Percentiles rank a stretch among this genome's conserved stretches.
These are phyloP conservation scores for Torymus aiolomorphi DNA, from an alignment of 2,888 invertebrate species.

Conservation along the genomic window DNA sequence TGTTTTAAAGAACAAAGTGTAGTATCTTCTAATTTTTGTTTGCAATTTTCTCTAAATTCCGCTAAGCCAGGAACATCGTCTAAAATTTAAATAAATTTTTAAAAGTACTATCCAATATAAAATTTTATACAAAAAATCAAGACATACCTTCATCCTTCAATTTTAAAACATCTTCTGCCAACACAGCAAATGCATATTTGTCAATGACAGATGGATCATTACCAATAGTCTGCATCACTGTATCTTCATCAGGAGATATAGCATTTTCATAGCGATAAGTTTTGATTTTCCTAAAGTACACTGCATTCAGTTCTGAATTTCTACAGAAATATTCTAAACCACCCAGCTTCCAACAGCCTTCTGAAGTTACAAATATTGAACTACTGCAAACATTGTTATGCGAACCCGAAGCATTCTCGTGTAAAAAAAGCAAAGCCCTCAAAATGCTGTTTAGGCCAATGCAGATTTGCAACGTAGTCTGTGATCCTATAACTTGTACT, in stretches of 20 bases:
- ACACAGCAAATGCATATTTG: constrained; percentile 85
- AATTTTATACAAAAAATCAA: background rate
- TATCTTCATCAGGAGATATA: constrained; percentile 83
- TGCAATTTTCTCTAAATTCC: constrained; percentile 85
- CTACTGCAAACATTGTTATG: constrained; percentile 90
- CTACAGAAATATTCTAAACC: constrained; percentile 89
- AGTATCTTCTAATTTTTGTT: constrained; percentile 81
- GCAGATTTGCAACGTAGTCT: constrained; percentile 88
- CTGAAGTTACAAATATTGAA: constrained; percentile 88
- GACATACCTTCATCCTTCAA: constrained; percentile 75
- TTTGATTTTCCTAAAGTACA: constrained; percentile 83
- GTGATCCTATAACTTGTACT: constrained; percentile 80
- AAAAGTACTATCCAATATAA: constrained; percentile 50
- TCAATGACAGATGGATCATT: constrained; percentile 81
- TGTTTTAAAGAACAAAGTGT: constrained; percentile 82
- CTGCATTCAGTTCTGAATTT: constrained; percentile 81
- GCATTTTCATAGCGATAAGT: constrained; percentile 84
- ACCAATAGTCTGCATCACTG: constrained; percentile 74
- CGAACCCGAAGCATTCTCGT: constrained; percentile 86
- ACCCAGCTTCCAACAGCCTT: constrained; percentile 92
- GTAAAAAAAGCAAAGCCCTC: constrained; percentile 88
- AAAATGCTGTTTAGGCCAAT: constrained; percentile 89
- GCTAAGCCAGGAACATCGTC: constrained; percentile 83
- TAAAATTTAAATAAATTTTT: constrained; percentile 67
- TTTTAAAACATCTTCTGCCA: constrained; percentile 85